Evolutionary conservation across 2,113 vertebrate species (phyloP), one percentile per base, ranked within the genome.

Genomic region (Hyaena hyaena): DNA sequence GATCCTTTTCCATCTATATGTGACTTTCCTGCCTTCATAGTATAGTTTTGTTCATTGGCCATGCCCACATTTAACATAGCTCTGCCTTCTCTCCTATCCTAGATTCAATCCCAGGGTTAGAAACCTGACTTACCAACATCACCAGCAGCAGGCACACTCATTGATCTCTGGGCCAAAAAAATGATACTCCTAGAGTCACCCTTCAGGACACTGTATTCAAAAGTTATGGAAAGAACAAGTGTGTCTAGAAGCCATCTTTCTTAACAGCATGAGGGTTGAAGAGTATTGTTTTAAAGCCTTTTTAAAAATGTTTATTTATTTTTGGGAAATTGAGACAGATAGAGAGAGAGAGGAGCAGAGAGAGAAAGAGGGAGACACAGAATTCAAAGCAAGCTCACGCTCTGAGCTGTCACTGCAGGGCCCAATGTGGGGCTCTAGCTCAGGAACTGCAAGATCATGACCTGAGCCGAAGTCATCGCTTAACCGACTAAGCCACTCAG

Each of bases 121-220:
- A 95, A 79, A 90, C 63, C 45, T 48, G 68, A 71, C 4, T 76
- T 69, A 17, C 31, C n/a, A 68, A 14, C 33, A 43, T 74, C 35
- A 81, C 58, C 80, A 68, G 10, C 10, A 61, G 39, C 88, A 76
- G 66, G n/a, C 14, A 48, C 10, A 39, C 35, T 28, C 86, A 86
- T 86, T 90, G 55, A 74, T 93, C 35, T 87, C 48, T 74, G 80
- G 39, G 45, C 48, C 74, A 82, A 63, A 84, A 92, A 92, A 33
- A 35, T 65, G 66, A 45, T 65, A 53, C 17, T 79, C 73, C 43
- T 53, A 48, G 17, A 65, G 5, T 33, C 23, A 71, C 7, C 55
- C 39, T 50, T 80, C 31, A 79, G 71, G 65, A 84, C 53, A 65
- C 1, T 55, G 81, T 77, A 65, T 65, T 77, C 35, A 77, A 77